These are phyloP conservation scores for Lampris incognitus DNA, from an alignment of 2,113 vertebrate genomes.

Conservation along the genomic window DNA sequence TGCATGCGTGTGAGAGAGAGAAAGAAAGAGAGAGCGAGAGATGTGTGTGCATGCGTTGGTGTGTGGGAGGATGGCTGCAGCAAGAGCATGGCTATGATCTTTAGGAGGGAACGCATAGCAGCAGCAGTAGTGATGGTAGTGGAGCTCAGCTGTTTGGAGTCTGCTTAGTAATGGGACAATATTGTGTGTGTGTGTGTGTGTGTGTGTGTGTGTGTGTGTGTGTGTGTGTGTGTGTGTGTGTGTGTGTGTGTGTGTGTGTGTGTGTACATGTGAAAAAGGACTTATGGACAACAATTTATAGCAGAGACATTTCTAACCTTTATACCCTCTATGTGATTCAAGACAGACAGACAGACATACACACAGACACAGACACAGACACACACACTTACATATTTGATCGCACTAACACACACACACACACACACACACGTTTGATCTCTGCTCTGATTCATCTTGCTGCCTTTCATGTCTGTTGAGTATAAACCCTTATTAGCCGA, in stretches of 20 bases:
- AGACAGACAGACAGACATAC: conserved; percentile 5
- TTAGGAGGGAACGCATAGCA: conserved; percentile 60
- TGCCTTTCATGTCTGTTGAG: conserved; percentile 15
- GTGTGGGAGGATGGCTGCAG: conserved; percentile 66
- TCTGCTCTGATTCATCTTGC: conserved; percentile 24
- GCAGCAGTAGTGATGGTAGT: conserved; percentile 34
- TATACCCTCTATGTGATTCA: conserved; percentile 37
- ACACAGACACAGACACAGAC: background rate
- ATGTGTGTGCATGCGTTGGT: conserved; percentile 5
- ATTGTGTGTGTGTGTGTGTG: conserved; percentile 3
- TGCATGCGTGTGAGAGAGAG: conserved; percentile 26
- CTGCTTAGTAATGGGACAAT: conserved; percentile 39
- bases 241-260: conserved; percentile 18
- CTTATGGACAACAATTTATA: conserved; percentile 56
- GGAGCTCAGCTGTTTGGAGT: conserved; percentile 58
- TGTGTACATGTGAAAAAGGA: conserved; percentile 41
- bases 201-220: conserved; percentile 8
- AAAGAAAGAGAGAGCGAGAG: no score
- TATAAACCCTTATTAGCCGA: conserved; percentile 12
- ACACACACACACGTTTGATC: conserved; percentile 13
- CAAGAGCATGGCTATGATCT: conserved; percentile 76
- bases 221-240: conserved; percentile 29
- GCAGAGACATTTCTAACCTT: conserved; percentile 37
- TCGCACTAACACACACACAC: background rate
- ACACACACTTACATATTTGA: conserved; percentile 9